phyloP scores from a whole-genome alignment of 2,888 invertebrate genomes.

The Andrena praecox region DNA sequence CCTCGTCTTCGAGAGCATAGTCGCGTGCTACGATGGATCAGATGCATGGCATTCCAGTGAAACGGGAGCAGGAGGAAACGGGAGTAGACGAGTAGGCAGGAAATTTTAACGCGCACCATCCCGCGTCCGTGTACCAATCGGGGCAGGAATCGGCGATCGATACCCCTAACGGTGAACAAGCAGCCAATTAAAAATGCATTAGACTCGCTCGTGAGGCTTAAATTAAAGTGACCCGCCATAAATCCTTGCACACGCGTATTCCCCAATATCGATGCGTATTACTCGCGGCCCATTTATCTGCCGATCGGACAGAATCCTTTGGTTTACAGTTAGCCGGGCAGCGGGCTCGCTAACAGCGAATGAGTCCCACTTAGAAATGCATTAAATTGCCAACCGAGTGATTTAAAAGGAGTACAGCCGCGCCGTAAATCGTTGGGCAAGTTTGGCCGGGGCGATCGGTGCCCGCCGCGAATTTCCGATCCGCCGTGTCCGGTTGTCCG shows the following conservation, averaged over 20 bases:
- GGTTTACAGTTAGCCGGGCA: neutral
- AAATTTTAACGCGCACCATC: constrained; percentile 6
- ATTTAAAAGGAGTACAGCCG: constrained; percentile 6
- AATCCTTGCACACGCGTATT: constrained; percentile 1
- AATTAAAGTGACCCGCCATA: neutral
- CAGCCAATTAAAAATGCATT: constrained; percentile 39
- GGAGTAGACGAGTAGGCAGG: constrained; percentile 32
- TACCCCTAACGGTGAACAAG: neutral
- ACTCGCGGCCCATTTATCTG: neutral
- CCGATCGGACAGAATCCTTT: neutral
- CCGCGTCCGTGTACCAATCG: neutral
- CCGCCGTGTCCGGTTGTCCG: neutral
- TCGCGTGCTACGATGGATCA: constrained; percentile 67
- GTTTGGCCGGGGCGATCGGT: neutral
- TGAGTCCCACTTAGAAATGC: constrained; percentile 27
- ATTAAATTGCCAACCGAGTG: constrained; percentile 10
- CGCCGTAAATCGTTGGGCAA: neutral
- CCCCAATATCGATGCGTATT: constrained; percentile 7
- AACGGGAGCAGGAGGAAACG: constrained; percentile 47
- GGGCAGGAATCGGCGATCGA: neutral
- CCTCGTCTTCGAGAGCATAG: constrained; percentile 34
- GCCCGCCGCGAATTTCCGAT: constrained; percentile 4
- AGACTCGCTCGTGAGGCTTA: neutral
- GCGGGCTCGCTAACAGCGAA: too few relatives aligned
- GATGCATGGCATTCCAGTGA: constrained; percentile 62